Conservation (phyloP, 1,140 invertebrate species). For the Neocloeon triangulifer region DNA sequence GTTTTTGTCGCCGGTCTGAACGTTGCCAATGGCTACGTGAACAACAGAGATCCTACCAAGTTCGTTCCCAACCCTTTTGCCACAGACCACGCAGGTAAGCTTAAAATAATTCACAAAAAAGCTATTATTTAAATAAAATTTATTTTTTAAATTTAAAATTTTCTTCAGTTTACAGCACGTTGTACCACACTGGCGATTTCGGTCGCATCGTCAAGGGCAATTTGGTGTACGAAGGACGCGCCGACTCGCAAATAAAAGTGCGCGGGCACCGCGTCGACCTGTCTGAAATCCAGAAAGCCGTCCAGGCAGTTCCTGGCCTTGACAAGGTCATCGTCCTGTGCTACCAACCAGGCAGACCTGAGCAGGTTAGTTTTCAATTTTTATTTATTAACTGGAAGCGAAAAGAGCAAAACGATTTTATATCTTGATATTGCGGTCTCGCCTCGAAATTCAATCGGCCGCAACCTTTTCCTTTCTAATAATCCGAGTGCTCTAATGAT, state of each 20-base stretch:
- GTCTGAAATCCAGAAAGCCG: constrained; percentile 53
- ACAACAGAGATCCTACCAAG: constrained; percentile 38
- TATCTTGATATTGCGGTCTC: too few species aligned
- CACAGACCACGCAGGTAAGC: constrained; percentile 34
- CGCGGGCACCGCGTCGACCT: constrained; percentile 64
- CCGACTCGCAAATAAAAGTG: constrained; percentile 71
- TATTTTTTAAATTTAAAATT: too few species aligned
- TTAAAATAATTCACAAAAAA: constrained; percentile 2
- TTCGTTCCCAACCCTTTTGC: constrained; percentile 48
- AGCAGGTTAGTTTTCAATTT: constrained; percentile 20
- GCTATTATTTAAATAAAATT: neutral
- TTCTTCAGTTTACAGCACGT: constrained; percentile 28
- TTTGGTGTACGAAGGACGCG: constrained; percentile 51
- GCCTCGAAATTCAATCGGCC: too few species aligned
- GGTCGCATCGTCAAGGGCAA: constrained; percentile 44
- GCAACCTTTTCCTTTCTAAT: too few species aligned
- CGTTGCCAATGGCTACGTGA: constrained; percentile 55
- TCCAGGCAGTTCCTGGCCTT: constrained; percentile 26
- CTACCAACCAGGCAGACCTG: constrained; percentile 45
- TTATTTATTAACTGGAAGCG: too few species aligned
- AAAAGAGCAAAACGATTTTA: neutral
- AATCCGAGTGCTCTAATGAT: too few species aligned
- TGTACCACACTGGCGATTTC: constrained; percentile 68
- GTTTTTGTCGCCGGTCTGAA: constrained; percentile 55
- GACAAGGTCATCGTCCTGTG: constrained; percentile 49